Evolutionary conservation across 2,113 vertebrate species (phyloP).

Genomic region (Natator depressus): DNA sequence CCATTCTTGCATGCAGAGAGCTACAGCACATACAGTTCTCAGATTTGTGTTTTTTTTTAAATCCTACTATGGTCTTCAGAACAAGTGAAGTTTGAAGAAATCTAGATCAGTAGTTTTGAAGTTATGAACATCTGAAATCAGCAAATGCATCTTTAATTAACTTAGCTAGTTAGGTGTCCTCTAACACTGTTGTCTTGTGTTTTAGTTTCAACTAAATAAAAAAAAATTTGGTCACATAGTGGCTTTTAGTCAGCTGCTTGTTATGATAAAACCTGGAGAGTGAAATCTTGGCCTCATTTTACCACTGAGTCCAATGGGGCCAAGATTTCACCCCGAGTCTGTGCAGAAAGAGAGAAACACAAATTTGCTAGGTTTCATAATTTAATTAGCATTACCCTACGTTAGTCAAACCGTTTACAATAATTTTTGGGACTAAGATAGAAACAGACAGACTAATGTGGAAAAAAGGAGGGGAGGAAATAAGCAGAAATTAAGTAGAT

Average conservation of each 20-base stretch:
- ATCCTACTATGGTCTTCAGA: background rate
- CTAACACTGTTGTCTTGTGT: background rate
- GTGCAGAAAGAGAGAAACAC: background rate
- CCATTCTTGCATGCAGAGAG: too few species aligned
- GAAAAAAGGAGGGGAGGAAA: background rate
- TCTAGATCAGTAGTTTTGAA: background rate
- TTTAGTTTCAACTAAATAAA: conserved; percentile 10
- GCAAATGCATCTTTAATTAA: background rate
- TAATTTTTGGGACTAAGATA: background rate
- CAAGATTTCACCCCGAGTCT: background rate
- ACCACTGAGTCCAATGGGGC: background rate
- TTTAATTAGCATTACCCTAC: conserved; percentile 9
- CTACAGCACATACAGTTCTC: too few species aligned
- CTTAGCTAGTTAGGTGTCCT: background rate
- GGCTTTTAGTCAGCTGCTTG: background rate
- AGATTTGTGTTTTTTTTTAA: background rate
- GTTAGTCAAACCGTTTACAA: conserved; percentile 6
- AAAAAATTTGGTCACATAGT: background rate
- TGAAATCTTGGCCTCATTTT: conserved; percentile 4
- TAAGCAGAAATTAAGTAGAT: background rate
- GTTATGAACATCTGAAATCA: background rate
- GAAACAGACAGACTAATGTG: background rate
- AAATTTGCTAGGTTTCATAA: background rate
- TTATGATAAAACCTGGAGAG: background rate
- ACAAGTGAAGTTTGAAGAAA: background rate